phyloP scores from a whole-genome alignment of 1,140 invertebrate species.

The Heliconius congener region DNA sequence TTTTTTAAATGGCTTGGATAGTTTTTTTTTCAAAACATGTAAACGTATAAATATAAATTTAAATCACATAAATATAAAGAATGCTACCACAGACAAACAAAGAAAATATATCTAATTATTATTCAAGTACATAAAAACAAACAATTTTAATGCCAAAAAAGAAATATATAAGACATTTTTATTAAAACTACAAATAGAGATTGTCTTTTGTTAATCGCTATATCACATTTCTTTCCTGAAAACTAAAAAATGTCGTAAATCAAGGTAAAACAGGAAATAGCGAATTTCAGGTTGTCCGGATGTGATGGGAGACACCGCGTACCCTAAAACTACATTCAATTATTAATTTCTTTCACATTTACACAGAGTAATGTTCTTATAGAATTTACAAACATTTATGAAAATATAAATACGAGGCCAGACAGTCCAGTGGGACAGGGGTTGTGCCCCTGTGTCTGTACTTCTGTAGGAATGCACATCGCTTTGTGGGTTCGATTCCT shows the following conservation, averaged over 20 bases:
- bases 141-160: not conserved
- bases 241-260: constrained; percentile 11
- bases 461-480: too few species aligned
- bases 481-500: too few species aligned
- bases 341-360: constrained; percentile 49
- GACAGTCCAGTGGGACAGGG: too few species aligned
- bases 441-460: too few species aligned
- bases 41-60: too few species aligned
- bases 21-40: too few species aligned
- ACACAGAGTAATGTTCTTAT: constrained; percentile 34
- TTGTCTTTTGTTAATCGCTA: not conserved
- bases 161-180: not conserved
- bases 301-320: constrained; percentile 56
- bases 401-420: too few species aligned
- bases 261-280: constrained; percentile 59
- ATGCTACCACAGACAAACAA: too few species aligned
- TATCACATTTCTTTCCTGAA: not conserved
- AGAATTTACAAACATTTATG: constrained; percentile 3
- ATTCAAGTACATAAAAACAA: not conserved
- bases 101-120: too few species aligned
- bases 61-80: too few species aligned
- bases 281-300: constrained; percentile 64
- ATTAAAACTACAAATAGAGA: not conserved
- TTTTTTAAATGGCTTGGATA: too few species aligned
- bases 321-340: constrained; percentile 67